phyloP scores from a whole-genome alignment of 2,797 vertebrate genomes.

The Cynopterus sphinx region DNA sequence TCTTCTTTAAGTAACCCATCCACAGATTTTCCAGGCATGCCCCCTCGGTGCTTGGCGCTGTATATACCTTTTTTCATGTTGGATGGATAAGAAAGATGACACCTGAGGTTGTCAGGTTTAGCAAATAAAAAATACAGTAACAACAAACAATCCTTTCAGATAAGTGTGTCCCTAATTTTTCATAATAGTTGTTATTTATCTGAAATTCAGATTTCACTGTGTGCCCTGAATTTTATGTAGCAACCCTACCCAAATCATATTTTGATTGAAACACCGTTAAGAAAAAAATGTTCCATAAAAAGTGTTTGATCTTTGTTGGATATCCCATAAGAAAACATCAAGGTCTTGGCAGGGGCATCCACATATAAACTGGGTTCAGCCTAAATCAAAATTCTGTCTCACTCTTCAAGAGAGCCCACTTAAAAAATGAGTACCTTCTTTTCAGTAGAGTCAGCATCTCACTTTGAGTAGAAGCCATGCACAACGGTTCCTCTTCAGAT shows the following conservation, averaged over 20 bases:
- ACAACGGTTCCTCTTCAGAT: neutral
- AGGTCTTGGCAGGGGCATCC: slow-evolving; percentile 28
- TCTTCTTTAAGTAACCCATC: slow-evolving; percentile 49
- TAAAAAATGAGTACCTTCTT: neutral
- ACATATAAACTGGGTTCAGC: neutral
- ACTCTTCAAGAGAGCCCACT: neutral
- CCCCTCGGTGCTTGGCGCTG: neutral
- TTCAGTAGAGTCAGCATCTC: neutral
- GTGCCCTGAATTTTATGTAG: neutral
- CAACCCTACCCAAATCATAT: slow-evolving; percentile 9
- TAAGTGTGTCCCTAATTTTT: neutral
- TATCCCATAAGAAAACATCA: slow-evolving; percentile 74
- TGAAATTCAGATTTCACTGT: neutral
- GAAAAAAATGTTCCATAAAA: slow-evolving; percentile 71
- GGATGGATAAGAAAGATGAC: neutral
- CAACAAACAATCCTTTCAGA: neutral
- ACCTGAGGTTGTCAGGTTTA: neutral
- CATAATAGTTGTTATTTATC: neutral
- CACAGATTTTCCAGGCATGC: neutral
- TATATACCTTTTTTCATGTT: neutral
- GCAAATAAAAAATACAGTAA: slow-evolving; percentile 1
- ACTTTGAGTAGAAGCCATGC: neutral
- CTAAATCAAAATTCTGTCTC: neutral
- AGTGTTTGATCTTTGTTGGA: slow-evolving; percentile 69
- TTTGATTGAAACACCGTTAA: slow-evolving; percentile 75